Evolutionary conservation across 2,888 invertebrate species (phyloP), one percentile per base, ranked within the genome.

Genomic region (Aphodius sticticus): DNA sequence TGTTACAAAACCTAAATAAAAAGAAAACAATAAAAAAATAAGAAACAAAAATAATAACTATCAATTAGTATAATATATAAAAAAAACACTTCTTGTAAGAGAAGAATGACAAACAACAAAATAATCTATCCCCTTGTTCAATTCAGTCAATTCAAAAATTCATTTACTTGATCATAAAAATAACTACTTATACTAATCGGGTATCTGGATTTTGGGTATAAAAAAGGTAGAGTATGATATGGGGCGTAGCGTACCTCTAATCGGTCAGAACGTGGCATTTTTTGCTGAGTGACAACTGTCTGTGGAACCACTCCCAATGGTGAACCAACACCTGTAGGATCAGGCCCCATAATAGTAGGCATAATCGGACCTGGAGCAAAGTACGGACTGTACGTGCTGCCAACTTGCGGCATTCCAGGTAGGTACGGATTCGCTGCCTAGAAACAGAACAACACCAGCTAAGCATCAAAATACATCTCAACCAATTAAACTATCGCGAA

Each of bases 231-330:
- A 14, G 37, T 16, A 70, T 37, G 38, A 70, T 77, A 53, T 76
- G 75, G 76, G 26, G 16, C 6, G 15, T 78, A 82, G 78, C 94
- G 93, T 93, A 97, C 98, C 97, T 98, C 97, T 91, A 98, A 94
- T 92, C 98, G 94, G 91, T 97, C 97, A 89, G 97, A 95, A 91
- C 97, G 95, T 87, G 96, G 96, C 93, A 97, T 93, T 92, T 98
- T 97, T 92, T 97, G 97, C 91, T 97, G 95, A 87, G 93, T 91
- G 91, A 95, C 95, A 90, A 95, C 96, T 90, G 94, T 95, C 92
- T 96, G 96, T 90, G 93, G 96, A 90, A 94, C 94, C 87, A 94
- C 94, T 84, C 96, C 95, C 86, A 96, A 92, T 84, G 95, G 96
- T 88, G 96, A 96, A 87, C 94, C 95, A 84, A 94, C 94, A 88